Evolutionary conservation across 2,113 vertebrate genomes (phyloP).

Genomic region (Nyctibius bracteatus): DNA sequence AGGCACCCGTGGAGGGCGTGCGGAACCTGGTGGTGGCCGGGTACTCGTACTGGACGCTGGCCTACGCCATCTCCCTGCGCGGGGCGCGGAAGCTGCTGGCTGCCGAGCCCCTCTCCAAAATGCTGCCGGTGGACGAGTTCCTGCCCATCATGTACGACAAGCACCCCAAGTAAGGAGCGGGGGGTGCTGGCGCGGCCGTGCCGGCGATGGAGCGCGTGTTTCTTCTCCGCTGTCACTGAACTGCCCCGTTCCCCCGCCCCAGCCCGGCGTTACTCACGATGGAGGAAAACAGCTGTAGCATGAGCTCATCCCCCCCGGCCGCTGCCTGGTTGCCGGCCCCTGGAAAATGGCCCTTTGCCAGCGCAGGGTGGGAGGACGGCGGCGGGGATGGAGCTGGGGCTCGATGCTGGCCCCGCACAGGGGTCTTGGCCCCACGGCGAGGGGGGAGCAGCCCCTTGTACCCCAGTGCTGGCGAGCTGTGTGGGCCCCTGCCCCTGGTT

Average conservation of each 20-base stretch:
- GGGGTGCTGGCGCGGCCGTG: rapidly evolving
- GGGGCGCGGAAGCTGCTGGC: constrained; percentile 91
- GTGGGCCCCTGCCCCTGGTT: rapidly evolving
- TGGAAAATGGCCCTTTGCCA: constrained; percentile 46
- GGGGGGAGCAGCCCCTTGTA: not conserved
- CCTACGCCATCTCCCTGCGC: constrained; percentile 83
- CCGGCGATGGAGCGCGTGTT: not conserved
- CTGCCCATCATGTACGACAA: constrained; percentile 97
- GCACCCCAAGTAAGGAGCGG: constrained; percentile 86
- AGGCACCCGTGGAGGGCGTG: constrained; percentile 79
- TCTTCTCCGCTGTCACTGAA: not conserved
- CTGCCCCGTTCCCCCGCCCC: not conserved
- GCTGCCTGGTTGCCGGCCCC: not conserved
- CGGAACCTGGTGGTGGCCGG: constrained; percentile 82
- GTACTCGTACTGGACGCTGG: constrained; percentile 95
- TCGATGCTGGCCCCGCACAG: rapidly evolving
- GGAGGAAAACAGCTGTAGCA: constrained; percentile 62
- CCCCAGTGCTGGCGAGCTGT: rapidly evolving
- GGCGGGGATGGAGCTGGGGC: not conserved
- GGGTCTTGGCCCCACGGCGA: not conserved
- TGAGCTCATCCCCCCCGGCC: constrained; percentile 23
- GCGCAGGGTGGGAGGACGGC: rapidly evolving
- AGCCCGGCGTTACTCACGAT: not conserved
- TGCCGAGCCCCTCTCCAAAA: constrained; percentile 85
- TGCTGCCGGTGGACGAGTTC: constrained; percentile 96